These are phyloP conservation scores for Halocaridina rubra DNA, from an alignment of 2,888 invertebrate species.

Conservation along the genomic window DNA sequence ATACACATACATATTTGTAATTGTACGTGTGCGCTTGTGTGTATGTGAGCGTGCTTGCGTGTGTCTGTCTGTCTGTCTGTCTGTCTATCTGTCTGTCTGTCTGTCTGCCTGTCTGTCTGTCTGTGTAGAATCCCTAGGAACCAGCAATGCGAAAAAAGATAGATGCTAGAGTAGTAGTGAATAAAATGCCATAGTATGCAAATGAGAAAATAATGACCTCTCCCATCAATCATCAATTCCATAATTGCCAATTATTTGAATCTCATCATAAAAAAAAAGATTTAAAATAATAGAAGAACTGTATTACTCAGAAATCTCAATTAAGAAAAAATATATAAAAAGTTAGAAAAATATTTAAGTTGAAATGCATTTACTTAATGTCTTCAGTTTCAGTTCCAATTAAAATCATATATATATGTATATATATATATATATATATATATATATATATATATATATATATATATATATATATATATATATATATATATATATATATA, in stretches of 20 bases:
- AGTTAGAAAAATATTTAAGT: too few species aligned
- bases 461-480: conserved; percentile 5
- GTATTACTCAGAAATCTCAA: too few species aligned
- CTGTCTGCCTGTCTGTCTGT: neutral
- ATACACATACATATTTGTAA: neutral
- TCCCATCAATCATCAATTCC: too few species aligned
- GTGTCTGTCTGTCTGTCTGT: neutral
- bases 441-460: neutral
- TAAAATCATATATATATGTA: neutral
- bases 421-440: neutral
- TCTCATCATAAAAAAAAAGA: too few species aligned
- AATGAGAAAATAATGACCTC: too few species aligned
- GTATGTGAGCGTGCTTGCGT: neutral
- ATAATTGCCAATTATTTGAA: too few species aligned
- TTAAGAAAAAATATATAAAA: too few species aligned
- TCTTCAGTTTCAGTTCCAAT: neutral
- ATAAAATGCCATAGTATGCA: too few species aligned
- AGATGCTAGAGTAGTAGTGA: too few species aligned
- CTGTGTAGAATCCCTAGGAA: neutral
- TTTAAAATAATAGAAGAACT: too few species aligned
- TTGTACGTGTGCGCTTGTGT: neutral
- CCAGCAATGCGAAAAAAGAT: too few species aligned
- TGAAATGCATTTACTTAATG: neutral
- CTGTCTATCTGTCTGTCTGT: neutral
- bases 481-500: conserved; percentile 16